phyloP scores from a whole-genome alignment of 2,888 invertebrate species.

The Luperina testacea region DNA sequence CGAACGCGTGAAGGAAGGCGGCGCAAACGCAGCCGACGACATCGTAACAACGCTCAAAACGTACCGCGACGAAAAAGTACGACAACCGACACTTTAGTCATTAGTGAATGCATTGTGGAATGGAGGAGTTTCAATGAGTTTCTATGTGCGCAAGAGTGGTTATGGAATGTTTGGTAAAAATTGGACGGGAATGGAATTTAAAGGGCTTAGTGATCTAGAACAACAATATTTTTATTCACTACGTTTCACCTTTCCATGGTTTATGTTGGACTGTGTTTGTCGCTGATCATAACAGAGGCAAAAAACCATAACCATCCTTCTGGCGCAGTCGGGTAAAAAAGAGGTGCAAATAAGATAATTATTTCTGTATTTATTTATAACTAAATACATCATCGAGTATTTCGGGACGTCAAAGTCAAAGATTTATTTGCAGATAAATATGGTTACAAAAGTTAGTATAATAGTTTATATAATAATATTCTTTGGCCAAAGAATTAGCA shows the following conservation, averaged over 20 bases:
- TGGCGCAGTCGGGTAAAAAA: too few species aligned
- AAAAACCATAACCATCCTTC: too few species aligned
- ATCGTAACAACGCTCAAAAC: constrained; percentile 18
- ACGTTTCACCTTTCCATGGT: too few species aligned
- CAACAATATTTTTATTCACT: too few species aligned
- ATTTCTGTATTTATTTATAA: not conserved
- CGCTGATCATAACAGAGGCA: too few species aligned
- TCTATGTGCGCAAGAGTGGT: constrained; percentile 13
- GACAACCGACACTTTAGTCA: constrained; percentile 6
- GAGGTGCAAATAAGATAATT: not conserved
- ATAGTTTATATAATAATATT: too few species aligned
- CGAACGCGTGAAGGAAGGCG: constrained; percentile 21
- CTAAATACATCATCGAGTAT: not conserved
- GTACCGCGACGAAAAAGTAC: constrained; percentile 35
- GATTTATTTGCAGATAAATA: too few species aligned
- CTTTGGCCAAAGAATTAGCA: too few species aligned
- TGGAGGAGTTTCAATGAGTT: constrained; percentile 26
- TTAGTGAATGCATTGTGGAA: constrained; percentile 26
- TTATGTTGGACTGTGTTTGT: too few species aligned
- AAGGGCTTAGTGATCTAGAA: too few species aligned
- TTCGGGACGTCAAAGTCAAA: too few species aligned
- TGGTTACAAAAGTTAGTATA: too few species aligned
- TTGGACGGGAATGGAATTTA: not conserved
- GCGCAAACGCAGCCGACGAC: constrained; percentile 28
- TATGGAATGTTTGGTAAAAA: not conserved